These are phyloP conservation scores for Lerema accius DNA, from an alignment of 1,140 invertebrate species.

Conservation along the genomic window DNA sequence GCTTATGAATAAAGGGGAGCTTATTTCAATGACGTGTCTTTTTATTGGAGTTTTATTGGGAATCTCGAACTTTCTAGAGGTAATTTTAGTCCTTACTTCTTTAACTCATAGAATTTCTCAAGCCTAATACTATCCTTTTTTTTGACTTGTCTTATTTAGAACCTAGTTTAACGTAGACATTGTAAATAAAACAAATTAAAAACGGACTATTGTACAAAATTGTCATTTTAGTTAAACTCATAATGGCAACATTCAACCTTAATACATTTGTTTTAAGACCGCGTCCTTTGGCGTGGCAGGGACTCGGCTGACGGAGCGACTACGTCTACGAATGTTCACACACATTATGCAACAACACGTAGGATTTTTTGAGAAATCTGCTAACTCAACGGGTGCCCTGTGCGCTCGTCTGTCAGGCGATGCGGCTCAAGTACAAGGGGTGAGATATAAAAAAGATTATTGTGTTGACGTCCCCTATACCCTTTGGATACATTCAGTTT, in stretches of 20 bases:
- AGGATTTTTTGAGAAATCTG: constrained; percentile 89
- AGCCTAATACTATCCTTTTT: too few relatives aligned
- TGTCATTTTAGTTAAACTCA: too few relatives aligned
- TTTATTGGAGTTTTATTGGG: constrained; percentile 85
- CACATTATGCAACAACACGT: constrained; percentile 89
- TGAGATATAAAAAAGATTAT: too few relatives aligned
- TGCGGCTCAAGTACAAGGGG: constrained; percentile 89
- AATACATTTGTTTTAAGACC: constrained; percentile 58
- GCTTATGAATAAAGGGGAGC: constrained; percentile 50
- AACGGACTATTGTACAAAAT: too few relatives aligned
- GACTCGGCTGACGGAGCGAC: constrained; percentile 86
- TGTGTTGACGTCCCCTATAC: too few relatives aligned
- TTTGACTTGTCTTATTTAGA: too few relatives aligned
- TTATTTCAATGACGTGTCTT: constrained; percentile 84
- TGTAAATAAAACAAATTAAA: too few relatives aligned
- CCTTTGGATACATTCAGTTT: too few relatives aligned
- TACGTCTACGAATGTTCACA: constrained; percentile 85
- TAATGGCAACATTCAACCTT: too few relatives aligned
- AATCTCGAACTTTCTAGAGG: constrained; percentile 86
- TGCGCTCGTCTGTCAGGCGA: constrained; percentile 89
- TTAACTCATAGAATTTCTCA: too few relatives aligned
- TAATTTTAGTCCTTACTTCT: too few relatives aligned
- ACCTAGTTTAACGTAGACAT: too few relatives aligned
- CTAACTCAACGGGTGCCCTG: constrained; percentile 87
- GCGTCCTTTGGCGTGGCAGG: constrained; percentile 84